A percentile compares a stretch with the other conserved stretches of the same genome.
Conservation (phyloP, 2,888 invertebrate species). For the Agrochola macilenta region DNA sequence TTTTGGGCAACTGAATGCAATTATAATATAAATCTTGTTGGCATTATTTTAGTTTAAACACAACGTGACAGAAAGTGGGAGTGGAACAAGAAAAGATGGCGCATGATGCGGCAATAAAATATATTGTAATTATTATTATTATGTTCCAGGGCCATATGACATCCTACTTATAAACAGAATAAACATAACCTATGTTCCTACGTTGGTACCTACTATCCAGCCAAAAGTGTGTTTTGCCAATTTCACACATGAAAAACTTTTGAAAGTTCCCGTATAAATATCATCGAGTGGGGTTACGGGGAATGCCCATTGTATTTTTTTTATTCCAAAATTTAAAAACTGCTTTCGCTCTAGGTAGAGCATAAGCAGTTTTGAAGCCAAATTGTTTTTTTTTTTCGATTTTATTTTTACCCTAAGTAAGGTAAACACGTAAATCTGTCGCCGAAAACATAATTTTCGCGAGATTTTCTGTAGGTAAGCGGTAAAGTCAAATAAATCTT, state of each 20-base stretch:
- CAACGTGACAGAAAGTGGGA: conserved; percentile 48
- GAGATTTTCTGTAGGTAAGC: not conserved
- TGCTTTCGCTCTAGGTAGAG: not conserved
- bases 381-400: not conserved
- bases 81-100: conserved; percentile 36
- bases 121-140: conserved; percentile 51
- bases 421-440: no score
- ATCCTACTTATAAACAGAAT: conserved; percentile 13
- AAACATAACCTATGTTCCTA: not conserved
- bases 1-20: conserved; percentile 4
- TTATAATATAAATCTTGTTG: conserved; percentile 24
- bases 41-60: conserved; percentile 27
- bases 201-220: not conserved
- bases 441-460: not conserved
- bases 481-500: not conserved
- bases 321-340: not conserved
- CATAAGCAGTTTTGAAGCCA: no score
- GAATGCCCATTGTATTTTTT: not conserved
- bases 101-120: conserved; percentile 23
- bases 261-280: not conserved
- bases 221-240: conserved; percentile 2
- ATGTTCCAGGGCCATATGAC: conserved; percentile 19
- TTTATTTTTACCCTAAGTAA: no score
- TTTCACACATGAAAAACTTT: not conserved
- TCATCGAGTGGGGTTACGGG: not conserved